Base-by-base conservation (phyloP, 2,888 invertebrate species). In the Odontocerum albicorne region DNA sequence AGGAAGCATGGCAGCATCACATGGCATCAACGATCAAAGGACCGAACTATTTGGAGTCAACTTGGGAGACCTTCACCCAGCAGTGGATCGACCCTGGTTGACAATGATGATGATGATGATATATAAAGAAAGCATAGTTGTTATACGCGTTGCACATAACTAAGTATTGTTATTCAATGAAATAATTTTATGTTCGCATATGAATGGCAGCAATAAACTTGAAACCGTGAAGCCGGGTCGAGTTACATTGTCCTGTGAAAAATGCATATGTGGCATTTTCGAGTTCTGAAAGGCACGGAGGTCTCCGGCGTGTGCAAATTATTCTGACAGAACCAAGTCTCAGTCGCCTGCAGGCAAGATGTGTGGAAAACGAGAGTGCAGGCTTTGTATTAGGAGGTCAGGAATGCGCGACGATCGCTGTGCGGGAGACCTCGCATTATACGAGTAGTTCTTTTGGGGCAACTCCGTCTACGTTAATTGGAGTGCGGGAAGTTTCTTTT, bases 171-270 rank as follows among this genome's bases (percentile, higher is more conserved):
- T 49, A 43, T 44, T 55, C 42, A 49, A 49, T 55, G 49, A 49
- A 55, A 55, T 49, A 49, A 49, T 49, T 49, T 54, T 31, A 49
- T 49, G 49, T 43, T 27, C 43, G 27, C 16, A 45, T 40, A 39
- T 42, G 51, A 47, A 55, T 50, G 55, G 47, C 40, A 13, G 43
- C 38, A 42, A 22, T 52, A 52, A 52, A 53, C 40, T 35, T 40
- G 27, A 39, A 49, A 53, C 49, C 49, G 57, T 52, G 54, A 57
- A 51, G 38, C 39, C 53, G 49, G 36, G 40, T 22, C 32, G 43
- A 31, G 49, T 54, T 45, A 49, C 54, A 49, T 54, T 57, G 57
- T 54, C 53, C 57, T 54, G 53, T 10, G 45, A 16, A 40, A 47
- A 46, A 33, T 45, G 50, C 51, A 33, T 38, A 19, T 49, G 40